These are phyloP conservation scores for Psophia crepitans DNA, from an alignment of 2,113 vertebrate genomes.

Conservation along the genomic window DNA sequence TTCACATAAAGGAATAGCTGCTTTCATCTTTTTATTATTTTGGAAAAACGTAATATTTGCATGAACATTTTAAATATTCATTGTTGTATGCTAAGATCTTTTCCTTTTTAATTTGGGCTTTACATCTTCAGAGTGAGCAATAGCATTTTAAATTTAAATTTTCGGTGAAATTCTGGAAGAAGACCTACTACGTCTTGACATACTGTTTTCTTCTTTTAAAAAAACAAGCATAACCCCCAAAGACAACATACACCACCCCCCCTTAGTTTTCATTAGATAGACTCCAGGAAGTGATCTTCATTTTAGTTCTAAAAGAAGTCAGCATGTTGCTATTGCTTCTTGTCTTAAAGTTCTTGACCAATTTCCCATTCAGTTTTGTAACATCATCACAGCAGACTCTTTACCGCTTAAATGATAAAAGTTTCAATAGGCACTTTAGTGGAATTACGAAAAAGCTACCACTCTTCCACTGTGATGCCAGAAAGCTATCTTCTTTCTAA, in stretches of 20 bases:
- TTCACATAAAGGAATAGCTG: conserved; percentile 51
- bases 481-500: conserved; percentile 69
- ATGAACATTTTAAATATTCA: conserved; percentile 56
- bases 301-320: conserved; percentile 60
- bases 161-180: conserved; percentile 51
- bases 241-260: not conserved
- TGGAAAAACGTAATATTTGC: conserved; percentile 54
- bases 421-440: conserved; percentile 84
- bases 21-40: conserved; percentile 55
- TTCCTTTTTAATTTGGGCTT: conserved; percentile 37
- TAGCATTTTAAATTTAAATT: conserved; percentile 17
- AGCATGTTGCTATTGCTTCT: conserved; percentile 71
- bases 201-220: conserved; percentile 19
- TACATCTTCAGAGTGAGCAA: conserved; percentile 55
- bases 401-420: conserved; percentile 72
- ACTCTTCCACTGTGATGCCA: conserved; percentile 79
- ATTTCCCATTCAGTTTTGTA: conserved; percentile 27
- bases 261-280: conserved; percentile 18
- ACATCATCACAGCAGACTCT: conserved; percentile 66
- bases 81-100: not conserved
- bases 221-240: not conserved
- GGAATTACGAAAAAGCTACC: conserved; percentile 83
- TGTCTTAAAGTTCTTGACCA: conserved; percentile 38
- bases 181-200: conserved; percentile 24
- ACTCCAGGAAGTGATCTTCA: conserved; percentile 27